Percentiles rank a stretch among this genome's conserved stretches.
phyloP scores from a whole-genome alignment of 2,113 vertebrate genomes.

The Ailurus styani region DNA sequence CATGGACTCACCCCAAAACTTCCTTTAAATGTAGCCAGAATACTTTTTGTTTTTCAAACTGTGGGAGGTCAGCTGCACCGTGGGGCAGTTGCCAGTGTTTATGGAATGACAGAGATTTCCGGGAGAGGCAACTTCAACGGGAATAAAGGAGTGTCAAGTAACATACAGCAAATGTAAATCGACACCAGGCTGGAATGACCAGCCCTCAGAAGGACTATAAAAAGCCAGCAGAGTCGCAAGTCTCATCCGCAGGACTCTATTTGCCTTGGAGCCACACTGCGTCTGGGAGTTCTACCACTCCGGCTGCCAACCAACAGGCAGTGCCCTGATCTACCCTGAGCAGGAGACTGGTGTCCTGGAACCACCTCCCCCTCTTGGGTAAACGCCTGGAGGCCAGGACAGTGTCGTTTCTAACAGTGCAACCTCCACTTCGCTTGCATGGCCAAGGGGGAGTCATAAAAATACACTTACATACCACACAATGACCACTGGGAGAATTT shows the following conservation, averaged over 20 bases:
- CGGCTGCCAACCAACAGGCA: neutral
- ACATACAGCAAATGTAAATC: constrained; percentile 48
- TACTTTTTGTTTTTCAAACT: constrained; percentile 48
- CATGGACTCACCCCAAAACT: constrained; percentile 39
- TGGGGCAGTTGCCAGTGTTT: constrained; percentile 36
- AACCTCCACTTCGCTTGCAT: neutral
- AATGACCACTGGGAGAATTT: neutral
- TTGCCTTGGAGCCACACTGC: neutral
- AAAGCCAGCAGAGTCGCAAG: constrained; percentile 1
- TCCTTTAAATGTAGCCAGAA: constrained; percentile 55
- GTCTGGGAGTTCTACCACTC: neutral
- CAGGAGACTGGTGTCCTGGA: constrained; percentile 24
- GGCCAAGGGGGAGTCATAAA: neutral
- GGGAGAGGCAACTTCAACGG: constrained; percentile 63
- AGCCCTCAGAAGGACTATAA: constrained; percentile 40
- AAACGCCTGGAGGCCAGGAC: neutral
- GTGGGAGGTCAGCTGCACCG: constrained; percentile 57
- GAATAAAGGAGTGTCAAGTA: constrained; percentile 72
- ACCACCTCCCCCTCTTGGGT: neutral
- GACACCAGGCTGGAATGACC: constrained; percentile 37
- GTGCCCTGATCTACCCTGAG: neutral
- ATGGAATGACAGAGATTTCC: constrained; percentile 72
- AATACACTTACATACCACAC: neutral
- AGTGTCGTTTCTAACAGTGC: neutral
- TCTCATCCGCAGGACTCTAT: constrained; percentile 28